Evolutionary conservation across 2,888 invertebrate genomes (phyloP).

Genomic region (Belgica antarctica): DNA sequence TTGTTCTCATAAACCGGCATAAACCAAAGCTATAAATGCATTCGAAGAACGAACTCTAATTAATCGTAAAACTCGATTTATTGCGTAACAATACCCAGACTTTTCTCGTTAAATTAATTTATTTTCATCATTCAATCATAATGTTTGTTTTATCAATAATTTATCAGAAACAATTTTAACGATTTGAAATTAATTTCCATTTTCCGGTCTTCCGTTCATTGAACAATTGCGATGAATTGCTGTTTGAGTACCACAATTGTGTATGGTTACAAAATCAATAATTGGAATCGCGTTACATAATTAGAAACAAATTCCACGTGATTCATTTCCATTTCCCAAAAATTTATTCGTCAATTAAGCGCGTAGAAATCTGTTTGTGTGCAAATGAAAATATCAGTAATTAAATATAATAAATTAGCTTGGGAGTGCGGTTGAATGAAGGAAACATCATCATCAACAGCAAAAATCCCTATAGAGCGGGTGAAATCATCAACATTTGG

Average conservation of each 20-base stretch:
- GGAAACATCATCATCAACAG: no score
- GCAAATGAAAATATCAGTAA: no score
- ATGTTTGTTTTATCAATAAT: conserved; percentile 16
- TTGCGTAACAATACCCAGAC: not conserved
- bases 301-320: no score
- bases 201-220: not conserved
- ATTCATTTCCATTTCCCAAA: no score
- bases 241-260: not conserved
- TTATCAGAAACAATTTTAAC: not conserved
- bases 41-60: not conserved
- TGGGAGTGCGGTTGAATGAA: no score
- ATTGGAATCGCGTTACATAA: no score
- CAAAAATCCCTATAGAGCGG: no score
- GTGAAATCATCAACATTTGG: no score
- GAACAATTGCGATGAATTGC: not conserved
- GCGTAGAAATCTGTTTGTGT: no score
- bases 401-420: no score
- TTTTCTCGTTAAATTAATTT: not conserved
- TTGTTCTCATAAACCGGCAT: no score
- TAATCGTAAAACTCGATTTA: conserved; percentile 2
- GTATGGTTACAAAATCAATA: not conserved
- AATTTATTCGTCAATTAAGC: no score
- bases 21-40: not conserved
- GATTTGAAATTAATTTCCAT: not conserved
- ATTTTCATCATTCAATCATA: conserved; percentile 11